Percentiles rank a stretch among this genome's conserved stretches.
Conservation (phyloP, 1,140 invertebrate genomes). For the Penaeus chinensis region DNA sequence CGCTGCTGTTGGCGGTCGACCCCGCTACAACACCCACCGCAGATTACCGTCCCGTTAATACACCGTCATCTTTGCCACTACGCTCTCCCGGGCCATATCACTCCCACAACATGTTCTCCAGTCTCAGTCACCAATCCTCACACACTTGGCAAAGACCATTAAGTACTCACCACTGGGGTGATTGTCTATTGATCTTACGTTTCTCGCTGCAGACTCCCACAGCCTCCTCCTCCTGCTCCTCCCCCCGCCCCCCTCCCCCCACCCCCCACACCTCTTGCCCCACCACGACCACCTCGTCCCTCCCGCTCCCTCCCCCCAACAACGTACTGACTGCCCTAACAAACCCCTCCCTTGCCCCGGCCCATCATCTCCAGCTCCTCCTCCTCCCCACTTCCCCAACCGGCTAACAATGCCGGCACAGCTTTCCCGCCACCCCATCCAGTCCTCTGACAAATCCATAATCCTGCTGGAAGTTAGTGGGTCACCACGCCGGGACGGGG, state of each 20-base stretch:
- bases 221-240: neutral
- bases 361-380: slow-evolving; percentile 1
- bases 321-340: slow-evolving; percentile 7
- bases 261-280: neutral
- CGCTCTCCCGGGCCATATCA: neutral
- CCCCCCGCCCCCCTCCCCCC: neutral
- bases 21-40: slow-evolving; percentile 24
- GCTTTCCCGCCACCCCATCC: too few relatives aligned
- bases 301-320: slow-evolving; percentile 7
- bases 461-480: too few relatives aligned
- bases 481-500: too few relatives aligned
- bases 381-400: neutral
- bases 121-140: too few relatives aligned
- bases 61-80: slow-evolving; percentile 9
- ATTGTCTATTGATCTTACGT: slow-evolving; percentile 53
- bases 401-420: neutral
- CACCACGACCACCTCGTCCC: slow-evolving; percentile 2
- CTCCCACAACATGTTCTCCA: too few relatives aligned
- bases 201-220: slow-evolving; percentile 41
- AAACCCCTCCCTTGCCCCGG: neutral
- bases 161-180: slow-evolving; percentile 18
- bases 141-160: slow-evolving; percentile 6
- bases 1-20: slow-evolving; percentile 24
- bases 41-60: slow-evolving; percentile 29
- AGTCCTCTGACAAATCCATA: too few relatives aligned